Conservation (phyloP, 1,140 invertebrate genomes). For the Papilio polyxenes region DNA sequence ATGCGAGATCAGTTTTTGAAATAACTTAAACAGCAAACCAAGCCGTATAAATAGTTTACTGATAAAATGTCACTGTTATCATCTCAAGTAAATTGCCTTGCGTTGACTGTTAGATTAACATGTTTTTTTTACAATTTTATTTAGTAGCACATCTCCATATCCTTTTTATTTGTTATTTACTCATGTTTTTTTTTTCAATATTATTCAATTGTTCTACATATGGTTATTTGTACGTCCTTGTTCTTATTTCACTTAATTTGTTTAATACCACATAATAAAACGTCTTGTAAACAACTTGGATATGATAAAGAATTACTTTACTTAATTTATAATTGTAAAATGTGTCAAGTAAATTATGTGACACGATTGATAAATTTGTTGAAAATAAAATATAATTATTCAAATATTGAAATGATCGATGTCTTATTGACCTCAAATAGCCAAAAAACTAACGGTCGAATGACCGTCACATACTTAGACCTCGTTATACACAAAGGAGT, state of each 20-base stretch:
- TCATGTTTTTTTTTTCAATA: neutral
- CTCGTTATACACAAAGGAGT: slow-evolving; percentile 22
- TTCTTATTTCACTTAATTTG: slow-evolving; percentile 17
- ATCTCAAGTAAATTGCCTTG: too few species aligned
- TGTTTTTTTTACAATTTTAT: neutral
- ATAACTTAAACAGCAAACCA: neutral
- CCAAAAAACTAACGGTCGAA: slow-evolving; percentile 27
- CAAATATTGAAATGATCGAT: slow-evolving; percentile 19
- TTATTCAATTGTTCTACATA: neutral
- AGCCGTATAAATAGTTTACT: neutral
- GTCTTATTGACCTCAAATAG: slow-evolving; percentile 22
- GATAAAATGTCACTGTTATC: too few species aligned
- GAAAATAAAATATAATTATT: neutral
- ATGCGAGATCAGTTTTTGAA: neutral
- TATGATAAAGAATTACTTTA: neutral
- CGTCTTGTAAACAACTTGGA: slow-evolving; percentile 16
- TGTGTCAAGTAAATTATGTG: neutral
- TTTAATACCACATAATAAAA: neutral
- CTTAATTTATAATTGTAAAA: neutral
- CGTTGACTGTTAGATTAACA: neutral
- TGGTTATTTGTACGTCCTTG: slow-evolving; percentile 5
- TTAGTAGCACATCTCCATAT: neutral
- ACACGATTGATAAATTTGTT: neutral
- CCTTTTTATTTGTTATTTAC: slow-evolving; percentile 1
- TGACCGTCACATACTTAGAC: slow-evolving; percentile 26